phyloP scores from a whole-genome alignment of 2,113 vertebrate species.

The Fregata magnificens region DNA sequence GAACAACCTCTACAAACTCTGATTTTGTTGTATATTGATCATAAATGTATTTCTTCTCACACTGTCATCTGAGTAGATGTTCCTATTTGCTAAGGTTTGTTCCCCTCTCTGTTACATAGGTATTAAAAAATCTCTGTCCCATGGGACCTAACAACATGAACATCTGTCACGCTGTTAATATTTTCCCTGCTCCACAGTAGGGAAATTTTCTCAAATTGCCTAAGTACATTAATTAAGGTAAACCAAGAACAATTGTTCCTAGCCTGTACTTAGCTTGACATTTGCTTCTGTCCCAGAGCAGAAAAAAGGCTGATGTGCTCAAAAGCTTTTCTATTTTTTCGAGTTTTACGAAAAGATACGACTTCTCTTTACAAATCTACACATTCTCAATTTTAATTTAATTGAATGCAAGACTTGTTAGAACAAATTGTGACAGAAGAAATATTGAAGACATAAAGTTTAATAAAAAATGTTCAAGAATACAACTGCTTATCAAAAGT shows the following conservation, averaged over 20 bases:
- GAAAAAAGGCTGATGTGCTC: background rate
- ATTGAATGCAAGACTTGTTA: background rate
- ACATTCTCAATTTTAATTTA: background rate
- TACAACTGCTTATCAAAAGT: background rate
- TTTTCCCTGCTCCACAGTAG: background rate
- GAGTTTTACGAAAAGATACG: background rate
- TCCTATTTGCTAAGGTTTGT: background rate
- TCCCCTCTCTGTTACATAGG: background rate
- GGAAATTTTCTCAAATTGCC: background rate
- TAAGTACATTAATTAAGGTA: background rate
- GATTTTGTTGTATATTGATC: background rate
- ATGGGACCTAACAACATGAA: background rate
- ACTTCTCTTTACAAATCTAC: background rate
- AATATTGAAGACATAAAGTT: background rate
- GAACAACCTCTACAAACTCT: background rate
- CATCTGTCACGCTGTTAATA: background rate
- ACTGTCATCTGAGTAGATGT: background rate
- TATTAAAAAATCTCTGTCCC: background rate
- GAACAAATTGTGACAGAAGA: background rate
- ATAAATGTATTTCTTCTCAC: rapidly evolving
- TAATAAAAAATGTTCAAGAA: background rate
- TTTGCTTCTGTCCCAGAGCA: background rate
- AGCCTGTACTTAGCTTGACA: background rate
- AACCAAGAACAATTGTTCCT: background rate
- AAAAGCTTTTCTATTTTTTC: background rate